Evolutionary conservation across 2,113 vertebrate species (phyloP).

Genomic region (Pedetes capensis): DNA sequence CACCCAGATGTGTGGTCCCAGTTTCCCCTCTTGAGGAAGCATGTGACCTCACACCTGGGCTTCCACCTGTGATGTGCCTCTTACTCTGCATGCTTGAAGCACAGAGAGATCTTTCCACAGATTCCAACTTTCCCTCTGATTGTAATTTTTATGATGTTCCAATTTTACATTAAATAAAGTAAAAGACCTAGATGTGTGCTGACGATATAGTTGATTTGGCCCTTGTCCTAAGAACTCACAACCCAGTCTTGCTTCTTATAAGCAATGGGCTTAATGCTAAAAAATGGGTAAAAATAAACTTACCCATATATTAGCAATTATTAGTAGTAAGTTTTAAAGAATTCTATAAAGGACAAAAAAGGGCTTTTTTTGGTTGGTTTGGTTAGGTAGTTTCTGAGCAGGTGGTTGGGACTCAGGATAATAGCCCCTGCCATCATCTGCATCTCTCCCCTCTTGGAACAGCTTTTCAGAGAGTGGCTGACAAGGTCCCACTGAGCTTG

Average conservation of each 20-base stretch:
- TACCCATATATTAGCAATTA: too few relatives aligned
- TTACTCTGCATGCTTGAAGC: not conserved
- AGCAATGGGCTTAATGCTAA: too few relatives aligned
- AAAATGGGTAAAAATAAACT: not conserved
- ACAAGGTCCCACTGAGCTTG: too few relatives aligned
- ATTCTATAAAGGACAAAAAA: not conserved
- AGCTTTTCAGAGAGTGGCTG: not conserved
- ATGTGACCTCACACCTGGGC: not conserved
- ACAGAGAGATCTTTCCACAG: not conserved
- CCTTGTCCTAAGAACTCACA: too few relatives aligned
- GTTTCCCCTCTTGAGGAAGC: too few relatives aligned
- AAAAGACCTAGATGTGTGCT: not conserved
- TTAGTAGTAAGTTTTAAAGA: too few relatives aligned
- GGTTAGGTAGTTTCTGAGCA: too few relatives aligned
- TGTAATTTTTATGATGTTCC: not conserved
- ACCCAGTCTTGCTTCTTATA: not conserved
- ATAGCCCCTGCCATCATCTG: rapidly evolving
- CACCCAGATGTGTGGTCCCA: too few relatives aligned
- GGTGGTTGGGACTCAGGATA: not conserved
- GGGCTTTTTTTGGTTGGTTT: not conserved
- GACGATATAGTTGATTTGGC: not conserved
- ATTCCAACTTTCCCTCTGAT: not conserved
- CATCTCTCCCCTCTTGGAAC: too few relatives aligned
- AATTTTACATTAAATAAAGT: not conserved
- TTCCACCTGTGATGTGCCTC: not conserved